Base-by-base conservation (phyloP, 1,140 invertebrate species). In the Galleria mellonella region DNA sequence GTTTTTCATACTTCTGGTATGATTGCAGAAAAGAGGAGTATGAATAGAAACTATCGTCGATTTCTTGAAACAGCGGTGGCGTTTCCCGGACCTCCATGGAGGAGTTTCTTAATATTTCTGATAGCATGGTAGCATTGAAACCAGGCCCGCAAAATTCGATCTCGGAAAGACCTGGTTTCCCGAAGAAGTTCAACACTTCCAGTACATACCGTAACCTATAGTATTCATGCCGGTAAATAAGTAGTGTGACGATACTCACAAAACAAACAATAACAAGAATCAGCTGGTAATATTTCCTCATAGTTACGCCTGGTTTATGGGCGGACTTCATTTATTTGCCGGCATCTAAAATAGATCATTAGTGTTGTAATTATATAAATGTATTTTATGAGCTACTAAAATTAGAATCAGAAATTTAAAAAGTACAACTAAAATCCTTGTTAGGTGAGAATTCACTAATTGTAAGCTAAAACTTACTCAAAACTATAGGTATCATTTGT, bases 191-290 rank as follows among this genome's bases (percentile, higher is more conserved):
- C 11, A 94, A 87, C 4, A 94, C 92, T 87, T 93, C 91, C 7
- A 94, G 72, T 2, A 94, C 92, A 72, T 92, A 93, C 38, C 91
- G 87, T 8, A 94, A 76, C 29, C 90, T 89, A 62, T 94, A 91
- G 47, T 94, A 94, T 64, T 94, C 92, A 63, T 94, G 92, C 32
- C 92, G 88, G 64, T 94, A 94, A 52, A 94, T 88, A 3, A 94
- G 73, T 47, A 94, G 83, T 11, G 90, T 89, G n/a, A 91, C 72
- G 13, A 94, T 78, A 71, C 92, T 93, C 7, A 92, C 57, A 43
- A 89, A 61, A 10, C 92, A 91, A 30, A 90, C 87, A 8, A 93
- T 75, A 31, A 92, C 76, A 36, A 94, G 78, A 35, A 90, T 74
- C 40, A 93, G 87, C 75, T 93, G 92, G 55, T 93, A 91, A 72